A percentile compares a stretch with the other conserved stretches of the same genome.
Evolutionary conservation across 2,113 vertebrate species (phyloP).

Genomic region (Neolamprologus fasciatus): DNA sequence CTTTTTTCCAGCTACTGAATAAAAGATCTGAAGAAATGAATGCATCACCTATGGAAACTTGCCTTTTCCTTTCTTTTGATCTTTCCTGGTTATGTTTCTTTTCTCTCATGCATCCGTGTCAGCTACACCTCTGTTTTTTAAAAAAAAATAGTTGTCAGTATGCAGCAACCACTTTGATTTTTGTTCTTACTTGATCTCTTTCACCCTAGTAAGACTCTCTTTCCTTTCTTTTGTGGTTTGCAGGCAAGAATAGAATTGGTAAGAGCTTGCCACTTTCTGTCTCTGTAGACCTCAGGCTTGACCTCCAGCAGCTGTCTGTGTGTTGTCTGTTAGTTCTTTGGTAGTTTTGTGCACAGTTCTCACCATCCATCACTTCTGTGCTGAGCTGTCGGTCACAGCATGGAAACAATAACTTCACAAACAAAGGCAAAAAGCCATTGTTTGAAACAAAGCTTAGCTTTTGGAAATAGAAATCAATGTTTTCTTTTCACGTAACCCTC

Average conservation of each 20-base stretch:
- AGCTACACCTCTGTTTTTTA: background rate
- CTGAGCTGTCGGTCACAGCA: conserved; percentile 29
- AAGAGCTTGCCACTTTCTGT: conserved; percentile 60
- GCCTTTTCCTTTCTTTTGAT: background rate
- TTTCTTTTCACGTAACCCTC: background rate
- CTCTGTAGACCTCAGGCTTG: conserved; percentile 7
- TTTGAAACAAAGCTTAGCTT: background rate
- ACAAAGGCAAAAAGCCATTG: background rate
- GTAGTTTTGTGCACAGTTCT: conserved; percentile 28
- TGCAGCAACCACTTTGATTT: background rate
- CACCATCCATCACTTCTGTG: conserved; percentile 45
- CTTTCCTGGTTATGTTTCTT: background rate
- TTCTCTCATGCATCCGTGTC: background rate
- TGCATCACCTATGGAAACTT: background rate
- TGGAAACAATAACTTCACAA: conserved; percentile 8
- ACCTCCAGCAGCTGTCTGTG: conserved; percentile 41
- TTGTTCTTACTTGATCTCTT: background rate
- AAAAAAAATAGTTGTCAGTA: background rate
- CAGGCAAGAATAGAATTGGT: conserved; percentile 82
- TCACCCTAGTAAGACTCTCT: conserved; percentile 21
- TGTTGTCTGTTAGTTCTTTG: conserved; percentile 17
- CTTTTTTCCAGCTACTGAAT: background rate
- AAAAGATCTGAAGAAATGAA: background rate
- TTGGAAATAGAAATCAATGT: background rate
- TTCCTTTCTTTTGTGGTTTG: conserved; percentile 65